These are phyloP conservation scores for Heteronetta atricapilla DNA, from an alignment of 2,113 vertebrate genomes.

Conservation along the genomic window DNA sequence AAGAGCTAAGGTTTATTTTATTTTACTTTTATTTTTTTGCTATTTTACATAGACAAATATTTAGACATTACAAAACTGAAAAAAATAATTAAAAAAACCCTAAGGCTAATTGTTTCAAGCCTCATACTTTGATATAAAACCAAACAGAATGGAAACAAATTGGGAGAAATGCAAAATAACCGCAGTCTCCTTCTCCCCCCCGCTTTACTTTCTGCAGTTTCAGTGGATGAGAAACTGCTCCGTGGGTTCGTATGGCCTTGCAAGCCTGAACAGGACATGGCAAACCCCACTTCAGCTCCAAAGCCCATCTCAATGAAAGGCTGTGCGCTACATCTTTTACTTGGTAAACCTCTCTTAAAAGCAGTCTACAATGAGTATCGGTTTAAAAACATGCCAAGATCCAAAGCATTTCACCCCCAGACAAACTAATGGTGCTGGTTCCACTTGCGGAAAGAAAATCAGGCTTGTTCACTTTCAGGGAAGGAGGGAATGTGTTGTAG, in stretches of 20 bases:
- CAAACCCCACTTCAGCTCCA: neutral
- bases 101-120: neutral
- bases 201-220: neutral
- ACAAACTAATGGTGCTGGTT: neutral
- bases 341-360: neutral
- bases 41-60: neutral
- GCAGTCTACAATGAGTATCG: neutral
- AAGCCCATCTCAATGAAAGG: neutral
- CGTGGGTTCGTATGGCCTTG: neutral
- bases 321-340: neutral
- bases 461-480: neutral
- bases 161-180: neutral
- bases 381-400: neutral
- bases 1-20: neutral
- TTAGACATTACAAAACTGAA: neutral
- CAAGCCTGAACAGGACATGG: neutral
- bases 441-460: neutral
- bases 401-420: neutral
- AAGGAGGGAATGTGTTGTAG: neutral
- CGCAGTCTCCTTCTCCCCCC: neutral
- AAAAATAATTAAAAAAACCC: accelerated
- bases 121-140: neutral
- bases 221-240: neutral
- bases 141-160: neutral
- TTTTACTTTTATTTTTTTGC: neutral